phyloP scores from a whole-genome alignment of 2,797 vertebrate species.

The Etheostoma perlongum region DNA sequence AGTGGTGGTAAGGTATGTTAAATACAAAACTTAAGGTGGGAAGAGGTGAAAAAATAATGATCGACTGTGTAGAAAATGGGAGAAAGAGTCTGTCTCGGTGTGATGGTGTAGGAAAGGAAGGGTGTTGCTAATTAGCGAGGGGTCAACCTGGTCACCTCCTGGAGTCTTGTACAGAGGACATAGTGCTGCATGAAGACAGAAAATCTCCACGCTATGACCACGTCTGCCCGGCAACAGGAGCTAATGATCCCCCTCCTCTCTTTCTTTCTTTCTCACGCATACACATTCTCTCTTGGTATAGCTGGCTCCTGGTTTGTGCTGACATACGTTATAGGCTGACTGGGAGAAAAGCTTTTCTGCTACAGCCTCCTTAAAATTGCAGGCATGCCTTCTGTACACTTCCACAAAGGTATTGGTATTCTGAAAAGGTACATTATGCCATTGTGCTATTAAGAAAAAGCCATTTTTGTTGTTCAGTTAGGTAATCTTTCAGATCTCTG shows the following conservation, averaged over 20 bases:
- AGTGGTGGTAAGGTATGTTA: background rate
- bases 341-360: constrained; percentile 54
- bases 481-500: constrained; percentile 65
- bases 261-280: constrained; percentile 2
- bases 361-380: constrained; percentile 70
- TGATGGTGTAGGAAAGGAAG: constrained; percentile 23
- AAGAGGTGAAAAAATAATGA: constrained; percentile 18
- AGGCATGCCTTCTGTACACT: constrained; percentile 59
- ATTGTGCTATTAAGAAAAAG: constrained; percentile 81
- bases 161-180: constrained; percentile 36
- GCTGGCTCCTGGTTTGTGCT: constrained; percentile 74
- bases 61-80: constrained; percentile 10
- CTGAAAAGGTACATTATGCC: constrained; percentile 65
- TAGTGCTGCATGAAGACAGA: constrained; percentile 30
- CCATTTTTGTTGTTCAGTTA: constrained; percentile 63
- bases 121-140: constrained; percentile 53
- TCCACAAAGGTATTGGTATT: constrained; percentile 66
- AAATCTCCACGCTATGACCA: constrained; percentile 50
- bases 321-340: constrained; percentile 68
- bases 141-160: constrained; percentile 59
- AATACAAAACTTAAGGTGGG: background rate
- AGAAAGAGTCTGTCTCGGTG: constrained; percentile 7
- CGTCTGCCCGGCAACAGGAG: constrained; percentile 69
- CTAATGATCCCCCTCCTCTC: constrained; percentile 61
- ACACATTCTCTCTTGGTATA: constrained; percentile 42